Base-by-base conservation (phyloP, 1,140 invertebrate genomes). In the Penaeus vannamei region DNA sequence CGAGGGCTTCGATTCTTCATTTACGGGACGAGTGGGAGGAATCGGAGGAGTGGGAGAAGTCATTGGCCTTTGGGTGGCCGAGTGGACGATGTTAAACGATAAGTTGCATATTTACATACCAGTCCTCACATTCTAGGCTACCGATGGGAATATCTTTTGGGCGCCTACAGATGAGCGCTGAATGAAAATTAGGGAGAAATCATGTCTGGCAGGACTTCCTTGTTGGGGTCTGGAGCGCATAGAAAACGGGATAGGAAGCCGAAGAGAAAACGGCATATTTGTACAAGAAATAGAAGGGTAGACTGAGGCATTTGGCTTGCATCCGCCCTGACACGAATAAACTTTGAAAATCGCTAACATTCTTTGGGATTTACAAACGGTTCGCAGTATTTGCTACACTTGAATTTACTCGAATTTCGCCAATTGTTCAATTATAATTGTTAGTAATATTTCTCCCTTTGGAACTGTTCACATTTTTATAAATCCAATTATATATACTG, bases 161-260 rank as follows among this genome's bases (percentile, higher is more conserved):
- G 82, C 26, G 29, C 61, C 83, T 84, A 84, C 86, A 66, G 77
- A 82, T 87, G 86, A 87, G 61, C 86, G 61, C 86, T 82, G 86
- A 87, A 87, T 87, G 86, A 82, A 87, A 87, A 87, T 87, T 87
- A 82, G 61, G 86, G 86, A 87, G 86, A 87, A 81, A 82, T 87
- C 86, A 87, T 87, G 79, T 64, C 79, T 81, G 60, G 62, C 76
- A 64, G 60, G 59, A 77, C 76, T 72, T 86, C 80, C 46, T 80
- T 79, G 77, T 53, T 46, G 64, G 64, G 46, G 46, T 59, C 29
- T 85, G 62, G 84, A 85, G 64, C 69, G 46, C 69, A 60, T 85
- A 85, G 84, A 85, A 85, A 85, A 77, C 66, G 84, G 84, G 72
- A 85, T 85, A 59, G 53, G 17, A n/a, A 22, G 17, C n/a, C 42